Evolutionary conservation across 2,888 invertebrate species (phyloP).

Genomic region (Lordiphosa fenestrarum): DNA sequence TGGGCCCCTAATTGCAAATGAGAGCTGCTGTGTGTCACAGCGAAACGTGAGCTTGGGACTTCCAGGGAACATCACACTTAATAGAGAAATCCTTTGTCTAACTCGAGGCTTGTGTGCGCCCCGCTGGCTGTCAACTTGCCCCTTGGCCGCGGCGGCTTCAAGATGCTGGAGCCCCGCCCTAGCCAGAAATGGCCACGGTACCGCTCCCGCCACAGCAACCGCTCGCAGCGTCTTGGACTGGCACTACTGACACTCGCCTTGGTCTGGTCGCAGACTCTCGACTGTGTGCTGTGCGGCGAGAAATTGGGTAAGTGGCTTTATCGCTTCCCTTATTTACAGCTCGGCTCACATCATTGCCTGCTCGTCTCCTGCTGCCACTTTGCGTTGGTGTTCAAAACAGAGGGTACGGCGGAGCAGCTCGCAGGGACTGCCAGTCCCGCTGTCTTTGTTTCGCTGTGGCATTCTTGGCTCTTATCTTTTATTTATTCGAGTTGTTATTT

Average conservation of each 20-base stretch:
- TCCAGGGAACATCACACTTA: slow-evolving; percentile 26
- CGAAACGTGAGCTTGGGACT: slow-evolving; percentile 34
- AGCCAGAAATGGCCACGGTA: slow-evolving; percentile 17
- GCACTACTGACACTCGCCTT: slow-evolving; percentile 43
- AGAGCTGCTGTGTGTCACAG: slow-evolving; percentile 24
- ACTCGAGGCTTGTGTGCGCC: slow-evolving; percentile 13
- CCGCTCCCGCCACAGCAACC: slow-evolving; percentile 2
- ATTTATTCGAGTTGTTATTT: slow-evolving; percentile 63
- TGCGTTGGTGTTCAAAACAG: slow-evolving; percentile 30
- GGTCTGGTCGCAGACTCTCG: slow-evolving; percentile 57
- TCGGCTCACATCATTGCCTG: slow-evolving; percentile 51
- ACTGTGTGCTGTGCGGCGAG: slow-evolving; percentile 68
- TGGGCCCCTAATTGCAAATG: slow-evolving; percentile 51
- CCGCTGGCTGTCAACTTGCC: slow-evolving; percentile 10
- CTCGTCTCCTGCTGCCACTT: slow-evolving; percentile 9
- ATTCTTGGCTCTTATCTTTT: slow-evolving; percentile 53
- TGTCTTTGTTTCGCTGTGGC: slow-evolving; percentile 33
- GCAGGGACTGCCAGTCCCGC: slow-evolving; percentile 6
- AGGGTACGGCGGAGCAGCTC: slow-evolving; percentile 16
- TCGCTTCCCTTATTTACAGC: slow-evolving; percentile 55
- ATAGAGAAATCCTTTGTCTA: slow-evolving; percentile 54
- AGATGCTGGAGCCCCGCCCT: slow-evolving; percentile 35
- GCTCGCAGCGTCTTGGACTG: slow-evolving; percentile 25
- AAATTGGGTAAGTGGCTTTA: slow-evolving; percentile 75
- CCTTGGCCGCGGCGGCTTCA: slow-evolving; percentile 11